phyloP scores from a whole-genome alignment of 2,113 vertebrate species.

The Dascyllus trimaculatus region DNA sequence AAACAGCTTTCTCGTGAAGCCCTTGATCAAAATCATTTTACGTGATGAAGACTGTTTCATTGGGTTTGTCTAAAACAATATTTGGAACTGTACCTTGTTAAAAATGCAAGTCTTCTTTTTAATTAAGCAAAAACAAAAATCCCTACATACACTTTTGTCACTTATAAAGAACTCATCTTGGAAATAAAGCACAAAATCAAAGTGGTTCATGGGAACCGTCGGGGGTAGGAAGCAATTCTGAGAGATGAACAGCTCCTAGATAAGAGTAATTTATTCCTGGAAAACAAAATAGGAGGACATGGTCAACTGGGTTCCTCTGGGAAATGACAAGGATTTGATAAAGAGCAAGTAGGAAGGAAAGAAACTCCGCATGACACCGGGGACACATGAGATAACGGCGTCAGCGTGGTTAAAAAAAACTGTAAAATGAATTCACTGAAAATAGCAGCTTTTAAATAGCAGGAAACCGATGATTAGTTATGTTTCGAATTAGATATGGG shows the following conservation, averaged over 20 bases:
- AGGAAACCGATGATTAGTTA: slow-evolving; percentile 51
- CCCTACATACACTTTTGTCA: background rate
- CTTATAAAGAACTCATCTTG: slow-evolving; percentile 9
- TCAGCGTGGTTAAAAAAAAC: slow-evolving; percentile 31
- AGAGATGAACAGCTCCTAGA: slow-evolving; percentile 67
- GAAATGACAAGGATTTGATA: slow-evolving; percentile 69
- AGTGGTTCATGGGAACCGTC: slow-evolving; percentile 60
- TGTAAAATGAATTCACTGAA: background rate
- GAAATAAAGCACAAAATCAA: slow-evolving; percentile 28
- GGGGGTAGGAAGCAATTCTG: slow-evolving; percentile 65
- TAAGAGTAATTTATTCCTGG: slow-evolving; percentile 72
- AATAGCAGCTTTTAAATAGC: slow-evolving; percentile 43
- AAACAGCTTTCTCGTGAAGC: background rate
- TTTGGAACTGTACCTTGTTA: background rate
- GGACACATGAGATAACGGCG: slow-evolving; percentile 54
- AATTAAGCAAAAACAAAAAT: background rate
- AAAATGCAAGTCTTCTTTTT: background rate
- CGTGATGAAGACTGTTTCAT: background rate
- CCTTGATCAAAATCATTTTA: background rate
- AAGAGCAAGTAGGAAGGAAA: slow-evolving; percentile 43
- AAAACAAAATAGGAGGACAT: slow-evolving; percentile 65
- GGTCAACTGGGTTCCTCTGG: slow-evolving; percentile 50
- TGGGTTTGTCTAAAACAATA: background rate
- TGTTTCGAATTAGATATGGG: slow-evolving; percentile 39
- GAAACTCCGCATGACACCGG: slow-evolving; percentile 40